Percentiles rank a stretch among this genome's conserved stretches.
Conservation (phyloP, 2,888 invertebrate genomes). For the Apantesis nais region DNA sequence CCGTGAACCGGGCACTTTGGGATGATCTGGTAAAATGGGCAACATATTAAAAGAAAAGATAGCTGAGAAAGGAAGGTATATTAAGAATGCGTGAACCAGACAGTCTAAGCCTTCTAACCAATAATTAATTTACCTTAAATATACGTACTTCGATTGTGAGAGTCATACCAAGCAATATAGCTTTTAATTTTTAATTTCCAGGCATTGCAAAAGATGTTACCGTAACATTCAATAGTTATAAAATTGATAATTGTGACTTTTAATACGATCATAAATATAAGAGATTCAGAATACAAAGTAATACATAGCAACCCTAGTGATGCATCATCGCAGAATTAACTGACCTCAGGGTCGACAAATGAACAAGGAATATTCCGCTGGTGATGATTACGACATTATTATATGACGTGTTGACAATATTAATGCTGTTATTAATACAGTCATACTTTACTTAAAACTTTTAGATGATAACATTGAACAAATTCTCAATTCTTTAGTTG, state of each 20-base stretch:
- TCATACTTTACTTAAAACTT: neutral
- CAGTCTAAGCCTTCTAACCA: too few relatives aligned
- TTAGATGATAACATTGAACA: neutral
- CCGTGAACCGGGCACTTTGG: neutral
- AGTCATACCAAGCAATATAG: neutral
- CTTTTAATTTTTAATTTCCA: neutral
- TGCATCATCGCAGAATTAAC: conserved; percentile 34
- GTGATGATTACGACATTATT: conserved; percentile 46
- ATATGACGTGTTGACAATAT: conserved; percentile 27
- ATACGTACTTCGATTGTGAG: neutral
- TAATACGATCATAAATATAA: neutral
- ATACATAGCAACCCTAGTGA: conserved; percentile 39
- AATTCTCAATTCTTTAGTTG: neutral
- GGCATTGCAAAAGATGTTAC: neutral
- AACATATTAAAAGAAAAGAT: neutral
- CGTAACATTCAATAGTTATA: neutral
- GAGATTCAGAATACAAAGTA: neutral
- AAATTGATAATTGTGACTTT: neutral
- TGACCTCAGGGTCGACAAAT: conserved; percentile 47
- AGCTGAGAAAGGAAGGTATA: too few relatives aligned
- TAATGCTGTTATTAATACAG: conserved; percentile 13
- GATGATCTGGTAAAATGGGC: too few relatives aligned
- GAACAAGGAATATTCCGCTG: conserved; percentile 55
- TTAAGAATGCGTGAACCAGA: neutral
- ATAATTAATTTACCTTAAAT: neutral